Evolutionary conservation across 2,797 vertebrate species (phyloP).

Genomic region (Denticeps clupeoides): DNA sequence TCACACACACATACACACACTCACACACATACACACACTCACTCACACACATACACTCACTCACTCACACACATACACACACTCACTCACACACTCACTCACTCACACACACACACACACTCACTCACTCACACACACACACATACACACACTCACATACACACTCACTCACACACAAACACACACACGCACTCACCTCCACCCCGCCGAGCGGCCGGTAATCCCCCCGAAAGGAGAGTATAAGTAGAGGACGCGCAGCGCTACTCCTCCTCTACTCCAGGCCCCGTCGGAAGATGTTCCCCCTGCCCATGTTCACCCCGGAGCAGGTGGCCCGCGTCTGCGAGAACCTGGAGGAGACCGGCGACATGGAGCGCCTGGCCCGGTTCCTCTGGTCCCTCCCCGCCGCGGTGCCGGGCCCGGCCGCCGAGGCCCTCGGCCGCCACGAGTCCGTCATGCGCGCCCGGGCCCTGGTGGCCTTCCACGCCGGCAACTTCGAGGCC

Average conservation of each 20-base stretch:
- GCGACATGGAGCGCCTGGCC: slow-evolving; percentile 67
- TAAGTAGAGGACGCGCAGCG: not conserved
- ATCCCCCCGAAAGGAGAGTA: too few relatives aligned
- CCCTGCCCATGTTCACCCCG: slow-evolving; percentile 64
- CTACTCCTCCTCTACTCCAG: not conserved
- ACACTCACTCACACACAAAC: too few relatives aligned
- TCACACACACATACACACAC: too few relatives aligned
- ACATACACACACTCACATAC: too few relatives aligned
- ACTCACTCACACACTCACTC: too few relatives aligned
- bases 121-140: too few relatives aligned
- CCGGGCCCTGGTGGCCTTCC: slow-evolving; percentile 65
- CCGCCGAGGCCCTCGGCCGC: slow-evolving; percentile 57
- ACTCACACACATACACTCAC: too few relatives aligned
- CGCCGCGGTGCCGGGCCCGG: slow-evolving; percentile 54
- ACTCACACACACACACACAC: too few relatives aligned
- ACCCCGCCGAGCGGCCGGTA: too few relatives aligned
- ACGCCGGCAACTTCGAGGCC: slow-evolving; percentile 64
- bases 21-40: too few relatives aligned
- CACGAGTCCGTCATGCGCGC: slow-evolving; percentile 70
- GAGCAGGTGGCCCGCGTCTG: slow-evolving; percentile 70
- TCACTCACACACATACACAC: too few relatives aligned
- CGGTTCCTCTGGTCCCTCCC: slow-evolving; percentile 71
- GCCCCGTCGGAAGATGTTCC: slow-evolving; percentile 49
- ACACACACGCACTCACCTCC: too few relatives aligned
- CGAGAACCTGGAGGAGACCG: slow-evolving; percentile 69